Base-by-base conservation (phyloP, 2,888 invertebrate genomes). In the Chirona hameri region DNA sequence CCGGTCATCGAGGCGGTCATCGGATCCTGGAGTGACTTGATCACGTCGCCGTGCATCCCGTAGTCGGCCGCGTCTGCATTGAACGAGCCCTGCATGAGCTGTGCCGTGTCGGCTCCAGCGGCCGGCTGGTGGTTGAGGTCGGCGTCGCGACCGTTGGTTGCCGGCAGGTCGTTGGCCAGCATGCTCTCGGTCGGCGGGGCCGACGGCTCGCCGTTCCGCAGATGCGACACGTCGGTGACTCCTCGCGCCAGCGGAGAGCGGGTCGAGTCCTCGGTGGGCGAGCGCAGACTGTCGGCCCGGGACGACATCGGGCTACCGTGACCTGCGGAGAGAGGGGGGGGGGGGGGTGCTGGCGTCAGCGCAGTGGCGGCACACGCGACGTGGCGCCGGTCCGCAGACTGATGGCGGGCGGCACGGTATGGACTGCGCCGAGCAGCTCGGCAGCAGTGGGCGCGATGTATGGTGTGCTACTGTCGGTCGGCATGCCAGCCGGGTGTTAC, bases 211-310 rank as follows among this genome's bases (percentile, higher is more conserved):
- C 76, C 76, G 76, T 76, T 76, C 24, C 76, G 39, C 46, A 76
- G 76, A 39, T 76, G 76, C 24, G 76, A 76, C 21, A 76, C 76
- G 24, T 76, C 76, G 24, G 76, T 76, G 76, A 76, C 76, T 39
- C 18, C 46, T 18, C 76, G 39, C 24, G 24, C 14, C 27, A 27
- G 27, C 39, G 76, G 76, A 21, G 76, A 46, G 9, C 31, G 29
- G 18, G 12, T 39, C 39, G 24, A 10, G 21, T 76, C 76, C 31
- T 76, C 76, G 46, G 39, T 39, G 9, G 76, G 76, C 46, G 76
- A 76, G 46, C 76, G 46, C 76, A 76, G 76, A 18, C 76, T 76
- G 76, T 76, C 76, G 24, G 46, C 76, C 24, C 76, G 76, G 7
- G 76, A 76, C 76, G 76, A 76, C 76, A 12, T 5, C 76, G 76